These are phyloP conservation scores for Ennomos quercinarius DNA, from an alignment of 2,888 invertebrate species.

Conservation along the genomic window DNA sequence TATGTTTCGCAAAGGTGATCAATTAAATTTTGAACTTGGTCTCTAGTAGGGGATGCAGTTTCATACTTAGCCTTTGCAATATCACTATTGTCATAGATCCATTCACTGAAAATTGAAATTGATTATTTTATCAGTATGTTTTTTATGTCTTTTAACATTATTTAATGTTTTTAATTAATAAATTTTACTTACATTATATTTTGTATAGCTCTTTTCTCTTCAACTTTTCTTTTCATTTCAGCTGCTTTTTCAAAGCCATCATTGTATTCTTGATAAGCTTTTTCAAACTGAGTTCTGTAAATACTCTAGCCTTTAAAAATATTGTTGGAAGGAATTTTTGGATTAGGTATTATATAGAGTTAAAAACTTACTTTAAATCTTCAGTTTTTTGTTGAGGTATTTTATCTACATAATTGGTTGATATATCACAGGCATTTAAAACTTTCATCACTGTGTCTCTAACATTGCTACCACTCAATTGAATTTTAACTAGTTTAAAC, in stretches of 20 bases:
- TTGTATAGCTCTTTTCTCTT: slow-evolving; percentile 65
- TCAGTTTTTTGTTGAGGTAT: slow-evolving; percentile 72
- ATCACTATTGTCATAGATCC: slow-evolving; percentile 90
- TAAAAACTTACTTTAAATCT: slow-evolving; percentile 57
- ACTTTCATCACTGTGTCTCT: slow-evolving; percentile 90
- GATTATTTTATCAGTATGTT: neutral
- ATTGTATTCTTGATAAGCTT: slow-evolving; percentile 66
- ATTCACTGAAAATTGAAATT: slow-evolving; percentile 81
- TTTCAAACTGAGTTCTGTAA: slow-evolving; percentile 57
- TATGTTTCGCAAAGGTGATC: slow-evolving; percentile 84
- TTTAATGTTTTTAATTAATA: neutral
- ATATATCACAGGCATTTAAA: slow-evolving; percentile 92
- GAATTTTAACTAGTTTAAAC: slow-evolving; percentile 91
- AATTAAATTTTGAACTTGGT: slow-evolving; percentile 90
- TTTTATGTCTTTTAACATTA: neutral
- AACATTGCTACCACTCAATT: slow-evolving; percentile 88
- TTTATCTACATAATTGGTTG: slow-evolving; percentile 94
- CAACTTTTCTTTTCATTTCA: slow-evolving; percentile 68
- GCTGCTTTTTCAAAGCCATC: slow-evolving; percentile 69
- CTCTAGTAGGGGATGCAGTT: slow-evolving; percentile 87
- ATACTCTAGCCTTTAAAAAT: neutral
- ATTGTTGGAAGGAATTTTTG: neutral
- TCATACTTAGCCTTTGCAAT: slow-evolving; percentile 88
- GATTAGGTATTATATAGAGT: too few species aligned
- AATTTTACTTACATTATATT: slow-evolving; percentile 69